phyloP scores from a whole-genome alignment of 2,888 invertebrate species.

The Chorisops tibialis region DNA sequence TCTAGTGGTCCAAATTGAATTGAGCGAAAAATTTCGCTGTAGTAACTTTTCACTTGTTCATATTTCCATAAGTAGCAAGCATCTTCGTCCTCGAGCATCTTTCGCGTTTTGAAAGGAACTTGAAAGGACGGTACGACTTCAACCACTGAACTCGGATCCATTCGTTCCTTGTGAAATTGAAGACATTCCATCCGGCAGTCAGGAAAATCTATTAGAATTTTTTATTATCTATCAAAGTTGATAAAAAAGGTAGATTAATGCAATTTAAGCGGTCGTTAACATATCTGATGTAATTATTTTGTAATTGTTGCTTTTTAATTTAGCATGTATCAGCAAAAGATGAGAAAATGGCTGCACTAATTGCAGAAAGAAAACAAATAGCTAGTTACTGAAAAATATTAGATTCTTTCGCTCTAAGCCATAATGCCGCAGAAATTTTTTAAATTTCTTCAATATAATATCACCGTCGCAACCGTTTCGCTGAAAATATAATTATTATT shows the following conservation, averaged over 20 bases:
- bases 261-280: background rate
- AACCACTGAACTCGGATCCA: background rate
- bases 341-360: background rate
- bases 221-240: background rate
- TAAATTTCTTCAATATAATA: background rate
- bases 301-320: background rate
- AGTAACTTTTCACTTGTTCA: conserved; percentile 2
- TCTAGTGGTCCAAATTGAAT: background rate
- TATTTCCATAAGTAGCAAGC: background rate
- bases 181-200: conserved; percentile 4
- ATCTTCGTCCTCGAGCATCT: background rate
- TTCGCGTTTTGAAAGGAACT: background rate
- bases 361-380: background rate
- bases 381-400: background rate
- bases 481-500: too few species aligned
- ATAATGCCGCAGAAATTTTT: background rate
- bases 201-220: conserved; percentile 10
- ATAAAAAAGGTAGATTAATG: background rate
- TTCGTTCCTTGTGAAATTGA: background rate
- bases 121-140: conserved; percentile 5
- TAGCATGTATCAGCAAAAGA: background rate
- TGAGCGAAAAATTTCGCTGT: background rate
- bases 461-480: too few species aligned
- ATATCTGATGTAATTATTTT: background rate
- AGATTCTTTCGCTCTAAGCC: background rate